Evolutionary conservation across 1,140 invertebrate species (phyloP).

Genomic region (Tetraneura akinire): DNA sequence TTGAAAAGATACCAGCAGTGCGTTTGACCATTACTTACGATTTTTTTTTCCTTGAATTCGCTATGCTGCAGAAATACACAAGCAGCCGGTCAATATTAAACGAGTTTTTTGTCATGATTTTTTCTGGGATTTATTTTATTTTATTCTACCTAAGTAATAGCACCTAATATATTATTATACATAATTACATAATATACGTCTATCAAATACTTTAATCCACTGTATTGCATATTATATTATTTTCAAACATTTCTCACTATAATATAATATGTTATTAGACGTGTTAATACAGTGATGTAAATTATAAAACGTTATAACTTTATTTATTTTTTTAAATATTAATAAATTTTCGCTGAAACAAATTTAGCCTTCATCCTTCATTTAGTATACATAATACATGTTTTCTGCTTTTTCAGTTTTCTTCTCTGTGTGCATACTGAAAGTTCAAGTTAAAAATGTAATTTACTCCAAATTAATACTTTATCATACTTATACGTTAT

Average conservation of each 20-base stretch:
- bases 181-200: too few species aligned
- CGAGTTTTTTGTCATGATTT: background rate
- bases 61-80: background rate
- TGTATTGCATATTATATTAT: too few species aligned
- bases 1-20: background rate
- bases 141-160: background rate
- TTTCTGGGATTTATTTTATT: background rate
- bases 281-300: too few species aligned
- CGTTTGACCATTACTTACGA: background rate
- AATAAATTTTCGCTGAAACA: too few species aligned
- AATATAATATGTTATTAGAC: too few species aligned
- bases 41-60: background rate
- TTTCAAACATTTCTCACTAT: too few species aligned
- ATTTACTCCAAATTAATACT: slow-evolving; percentile 24
- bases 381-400: slow-evolving; percentile 10
- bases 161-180: too few species aligned
- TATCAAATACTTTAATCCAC: too few species aligned
- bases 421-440: background rate
- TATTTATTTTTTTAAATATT: too few species aligned
- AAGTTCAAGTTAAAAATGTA: background rate
- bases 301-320: too few species aligned
- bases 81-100: background rate
- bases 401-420: background rate
- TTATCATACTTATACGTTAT: too few species aligned
- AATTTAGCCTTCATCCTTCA: too few species aligned